Conservation (phyloP, 2,888 invertebrate species). For the Cryptophagus acutangulus region DNA sequence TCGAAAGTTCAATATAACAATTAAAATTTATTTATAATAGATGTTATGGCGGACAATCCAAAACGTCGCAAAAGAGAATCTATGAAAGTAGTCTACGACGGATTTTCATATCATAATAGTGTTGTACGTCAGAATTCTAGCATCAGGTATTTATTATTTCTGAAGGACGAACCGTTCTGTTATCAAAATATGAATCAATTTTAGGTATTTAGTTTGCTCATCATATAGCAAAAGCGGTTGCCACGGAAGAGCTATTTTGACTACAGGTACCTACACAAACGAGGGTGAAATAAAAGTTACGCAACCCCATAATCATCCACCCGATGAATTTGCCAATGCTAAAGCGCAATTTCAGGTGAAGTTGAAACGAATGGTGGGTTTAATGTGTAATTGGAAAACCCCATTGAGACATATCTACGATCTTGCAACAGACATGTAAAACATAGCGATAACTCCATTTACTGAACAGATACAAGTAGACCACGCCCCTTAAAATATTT, state of each 20-base stretch:
- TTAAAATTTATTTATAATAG: slow-evolving; percentile 8
- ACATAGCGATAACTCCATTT: too few species aligned
- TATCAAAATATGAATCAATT: slow-evolving; percentile 8
- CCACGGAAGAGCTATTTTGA: slow-evolving; percentile 28
- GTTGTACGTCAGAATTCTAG: slow-evolving; percentile 9
- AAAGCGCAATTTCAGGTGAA: slow-evolving; percentile 18
- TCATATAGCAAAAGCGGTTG: slow-evolving; percentile 29
- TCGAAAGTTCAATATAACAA: background rate
- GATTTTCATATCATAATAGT: slow-evolving; percentile 19
- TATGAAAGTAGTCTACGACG: slow-evolving; percentile 17
- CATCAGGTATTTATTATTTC: slow-evolving; percentile 9
- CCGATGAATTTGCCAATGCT: slow-evolving; percentile 24
- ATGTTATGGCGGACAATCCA: background rate
- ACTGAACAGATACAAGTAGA: too few species aligned
- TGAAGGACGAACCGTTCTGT: background rate
- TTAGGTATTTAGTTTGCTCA: slow-evolving; percentile 31
- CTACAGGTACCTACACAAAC: slow-evolving; percentile 21
- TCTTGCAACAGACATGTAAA: slow-evolving; percentile 11
- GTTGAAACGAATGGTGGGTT: slow-evolving; percentile 8
- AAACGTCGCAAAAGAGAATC: slow-evolving; percentile 9
- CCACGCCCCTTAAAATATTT: too few species aligned
- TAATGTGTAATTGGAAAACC: background rate
- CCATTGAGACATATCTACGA: slow-evolving; percentile 14
- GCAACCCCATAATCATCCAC: slow-evolving; percentile 32
- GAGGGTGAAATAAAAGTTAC: slow-evolving; percentile 27